phyloP scores from a whole-genome alignment of 2,113 vertebrate species.

The Scortum barcoo region DNA sequence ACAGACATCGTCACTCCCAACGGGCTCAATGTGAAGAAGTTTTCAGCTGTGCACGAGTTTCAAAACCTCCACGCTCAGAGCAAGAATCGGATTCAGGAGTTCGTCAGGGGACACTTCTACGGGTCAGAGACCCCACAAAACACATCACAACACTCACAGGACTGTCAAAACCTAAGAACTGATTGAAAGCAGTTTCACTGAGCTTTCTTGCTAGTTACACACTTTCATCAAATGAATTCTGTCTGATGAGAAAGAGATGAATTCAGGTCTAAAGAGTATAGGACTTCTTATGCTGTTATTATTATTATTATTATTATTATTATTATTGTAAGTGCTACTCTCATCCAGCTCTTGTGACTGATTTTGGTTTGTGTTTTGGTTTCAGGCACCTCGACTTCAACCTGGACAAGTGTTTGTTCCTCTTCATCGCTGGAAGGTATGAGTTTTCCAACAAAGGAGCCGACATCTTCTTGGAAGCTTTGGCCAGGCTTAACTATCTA shows the following conservation, averaged over 20 bases:
- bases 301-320: too few relatives aligned
- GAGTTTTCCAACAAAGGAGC: slow-evolving; percentile 96
- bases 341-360: background rate
- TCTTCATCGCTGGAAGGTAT: slow-evolving; percentile 94
- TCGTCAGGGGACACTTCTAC: slow-evolving; percentile 94
- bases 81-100: slow-evolving; percentile 94
- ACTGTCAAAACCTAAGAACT: background rate
- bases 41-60: slow-evolving; percentile 95
- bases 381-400: slow-evolving; percentile 93
- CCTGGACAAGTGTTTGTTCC: slow-evolving; percentile 93
- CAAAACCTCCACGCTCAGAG: slow-evolving; percentile 95
- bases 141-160: background rate
- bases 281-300: background rate
- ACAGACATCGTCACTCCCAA: slow-evolving; percentile 93
- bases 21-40: slow-evolving; percentile 94
- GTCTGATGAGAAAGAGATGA: background rate
- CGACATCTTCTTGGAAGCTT: slow-evolving; percentile 91
- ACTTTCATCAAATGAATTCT: background rate
- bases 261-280: background rate
- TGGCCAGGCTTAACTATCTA: slow-evolving; percentile 94
- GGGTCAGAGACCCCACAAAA: slow-evolving; percentile 82
- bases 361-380: slow-evolving; percentile 12
- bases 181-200: background rate
- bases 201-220: background rate
- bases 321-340: too few relatives aligned